Evolutionary conservation across 2,797 vertebrate genomes (phyloP).

Genomic region (Enteromius treurensis): DNA sequence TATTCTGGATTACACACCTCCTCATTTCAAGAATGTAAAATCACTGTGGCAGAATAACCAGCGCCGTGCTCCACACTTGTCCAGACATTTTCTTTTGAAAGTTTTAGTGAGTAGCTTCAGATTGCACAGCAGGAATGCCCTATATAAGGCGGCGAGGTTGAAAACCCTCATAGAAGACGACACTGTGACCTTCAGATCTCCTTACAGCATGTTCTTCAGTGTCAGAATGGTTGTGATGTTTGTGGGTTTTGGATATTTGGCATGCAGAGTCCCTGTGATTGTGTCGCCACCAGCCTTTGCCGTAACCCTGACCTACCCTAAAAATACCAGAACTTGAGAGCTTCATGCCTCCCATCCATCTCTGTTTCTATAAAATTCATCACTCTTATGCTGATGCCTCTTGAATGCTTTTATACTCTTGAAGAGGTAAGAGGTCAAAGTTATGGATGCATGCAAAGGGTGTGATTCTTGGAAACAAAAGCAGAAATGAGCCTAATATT

Average conservation of each 20-base stretch:
- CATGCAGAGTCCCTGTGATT: background rate
- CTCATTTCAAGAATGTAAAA: conserved; percentile 1
- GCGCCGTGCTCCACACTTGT: background rate
- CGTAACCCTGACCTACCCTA: conserved; percentile 49
- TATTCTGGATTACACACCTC: background rate
- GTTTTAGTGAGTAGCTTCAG: conserved; percentile 4
- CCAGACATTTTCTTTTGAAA: conserved; percentile 2
- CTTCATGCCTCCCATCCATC: conserved; percentile 36
- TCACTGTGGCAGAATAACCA: conserved; percentile 2
- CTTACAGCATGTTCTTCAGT: conserved; percentile 18
- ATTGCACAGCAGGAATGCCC: conserved; percentile 20
- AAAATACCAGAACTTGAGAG: conserved; percentile 55
- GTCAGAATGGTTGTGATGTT: conserved; percentile 36
- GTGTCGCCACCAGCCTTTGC: conserved; percentile 42
- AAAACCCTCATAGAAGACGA: background rate
- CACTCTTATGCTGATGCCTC: background rate
- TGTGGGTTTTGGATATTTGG: conserved; percentile 36
- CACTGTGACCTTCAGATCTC: conserved; percentile 32
- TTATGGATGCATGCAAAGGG: background rate
- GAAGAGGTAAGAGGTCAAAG: background rate
- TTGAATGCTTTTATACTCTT: background rate
- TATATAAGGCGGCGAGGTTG: background rate
- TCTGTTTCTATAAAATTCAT: conserved; percentile 50
- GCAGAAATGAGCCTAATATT: background rate
- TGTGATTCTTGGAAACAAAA: background rate